phyloP scores from a whole-genome alignment of 2,888 invertebrate species.

The Platycheirus rosarum region DNA sequence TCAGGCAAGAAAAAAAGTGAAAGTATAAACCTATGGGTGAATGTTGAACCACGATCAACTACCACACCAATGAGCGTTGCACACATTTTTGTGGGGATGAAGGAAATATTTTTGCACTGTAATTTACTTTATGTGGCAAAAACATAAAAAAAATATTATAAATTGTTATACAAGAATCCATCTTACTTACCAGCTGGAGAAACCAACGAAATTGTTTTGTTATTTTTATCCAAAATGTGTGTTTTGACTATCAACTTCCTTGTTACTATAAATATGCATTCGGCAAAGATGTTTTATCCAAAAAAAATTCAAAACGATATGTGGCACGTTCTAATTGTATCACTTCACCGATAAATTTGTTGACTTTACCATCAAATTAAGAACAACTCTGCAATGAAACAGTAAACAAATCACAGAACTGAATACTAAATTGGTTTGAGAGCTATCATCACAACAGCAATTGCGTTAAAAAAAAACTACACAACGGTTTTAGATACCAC shows the following conservation, averaged over 20 bases:
- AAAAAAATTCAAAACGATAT: not conserved
- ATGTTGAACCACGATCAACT: slow-evolving; percentile 52
- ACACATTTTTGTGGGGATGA: slow-evolving; percentile 33
- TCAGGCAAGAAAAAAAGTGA: slow-evolving; percentile 61
- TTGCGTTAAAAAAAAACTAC: slow-evolving; percentile 13
- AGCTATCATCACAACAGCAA: slow-evolving; percentile 29
- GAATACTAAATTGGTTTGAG: slow-evolving; percentile 60
- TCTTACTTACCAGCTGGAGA: slow-evolving; percentile 50
- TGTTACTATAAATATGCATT: slow-evolving; percentile 58
- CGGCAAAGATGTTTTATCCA: slow-evolving; percentile 45
- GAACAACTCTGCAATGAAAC: slow-evolving; percentile 53
- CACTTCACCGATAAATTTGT: slow-evolving; percentile 50
- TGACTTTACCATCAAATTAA: slow-evolving; percentile 47
- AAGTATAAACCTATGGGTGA: slow-evolving; percentile 66
- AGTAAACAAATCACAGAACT: slow-evolving; percentile 62
- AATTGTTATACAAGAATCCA: slow-evolving; percentile 24
- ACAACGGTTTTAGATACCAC: slow-evolving; percentile 29
- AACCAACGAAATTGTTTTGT: slow-evolving; percentile 8
- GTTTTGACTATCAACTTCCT: slow-evolving; percentile 60
- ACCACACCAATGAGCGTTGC: not conserved
- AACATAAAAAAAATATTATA: not conserved
- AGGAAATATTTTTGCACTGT: slow-evolving; percentile 44
- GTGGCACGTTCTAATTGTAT: slow-evolving; percentile 56
- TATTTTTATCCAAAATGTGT: slow-evolving; percentile 50
- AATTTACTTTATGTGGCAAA: slow-evolving; percentile 39